Base-by-base conservation (phyloP, 2,888 invertebrate species). In the Villa cingulata region DNA sequence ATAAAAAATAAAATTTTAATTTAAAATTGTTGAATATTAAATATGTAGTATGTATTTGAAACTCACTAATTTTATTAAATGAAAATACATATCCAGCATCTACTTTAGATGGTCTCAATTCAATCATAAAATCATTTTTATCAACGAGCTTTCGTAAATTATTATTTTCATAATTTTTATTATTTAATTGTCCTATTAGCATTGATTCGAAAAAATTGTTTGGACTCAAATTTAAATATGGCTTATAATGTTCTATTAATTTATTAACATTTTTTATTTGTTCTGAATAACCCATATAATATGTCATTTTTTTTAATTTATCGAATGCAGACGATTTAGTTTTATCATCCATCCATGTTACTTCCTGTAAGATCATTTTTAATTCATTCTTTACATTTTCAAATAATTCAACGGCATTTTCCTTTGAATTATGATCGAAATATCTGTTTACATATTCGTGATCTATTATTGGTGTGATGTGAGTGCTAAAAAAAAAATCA, bases 311-410 rank as follows among this genome's bases (percentile, higher is more conserved):
- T 48, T 78, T 77, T 0, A 88, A 83, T 63, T 91, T 91, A 50
- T 82, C 79, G 50, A 87, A 65, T 1, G 89, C 90, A 48, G 80
- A 79, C 53, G 72, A 66, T 42, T 81, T 80, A 0, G 95, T 95
- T 54, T 73, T 70, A 0, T 80, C 78, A 62, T 95, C 94, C 95
- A 96, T 95, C 95, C 95, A 96, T 41, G 85, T 83, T 15, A 92
- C 81, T 49, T 80, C 74, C 17, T 76, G 72, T 48, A 92, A 65
- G 29, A 92, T 88, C 56, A 84, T 78, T 51, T 79, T 76, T 70
- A 94, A 94, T 55, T 90, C 83, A 46, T 74, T 72, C 51, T 86
- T 78, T 56, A 96, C 90, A 57, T 88, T 84, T 46, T 76, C 73
- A 0, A 92, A 90, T 87, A 94, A 89, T 65, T 88, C 86, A 52